These are phyloP conservation scores for Triplophysa yarkandensis DNA, from an alignment of 2,797 vertebrate species.

Conservation along the genomic window DNA sequence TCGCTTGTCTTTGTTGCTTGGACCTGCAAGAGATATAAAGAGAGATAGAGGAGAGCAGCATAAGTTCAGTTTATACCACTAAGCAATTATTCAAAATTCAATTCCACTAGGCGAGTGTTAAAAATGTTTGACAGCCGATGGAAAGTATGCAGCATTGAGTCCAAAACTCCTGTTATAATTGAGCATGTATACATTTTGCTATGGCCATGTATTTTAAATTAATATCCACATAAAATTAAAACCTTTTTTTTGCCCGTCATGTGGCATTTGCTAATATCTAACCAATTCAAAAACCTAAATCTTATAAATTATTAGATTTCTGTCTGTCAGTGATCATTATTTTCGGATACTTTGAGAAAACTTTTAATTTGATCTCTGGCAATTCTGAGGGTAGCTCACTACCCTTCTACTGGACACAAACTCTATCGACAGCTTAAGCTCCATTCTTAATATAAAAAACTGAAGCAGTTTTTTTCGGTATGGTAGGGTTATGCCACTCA, in stretches of 20 bases:
- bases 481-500: conserved; percentile 49
- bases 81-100: conserved; percentile 5
- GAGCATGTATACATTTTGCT: neutral
- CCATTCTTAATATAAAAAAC: conserved; percentile 56
- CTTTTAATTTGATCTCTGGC: conserved; percentile 40
- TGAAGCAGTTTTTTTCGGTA: conserved; percentile 48
- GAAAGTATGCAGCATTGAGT: no score
- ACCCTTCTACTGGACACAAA: conserved; percentile 37
- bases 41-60: conserved; percentile 3
- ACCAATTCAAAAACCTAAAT: no score
- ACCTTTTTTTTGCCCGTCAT: no score
- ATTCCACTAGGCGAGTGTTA: no score
- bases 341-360: conserved; percentile 27
- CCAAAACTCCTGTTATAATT: neutral
- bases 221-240: no score
- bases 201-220: conserved; percentile 3
- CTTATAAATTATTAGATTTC: no score
- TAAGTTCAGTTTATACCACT: neutral
- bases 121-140: no score
- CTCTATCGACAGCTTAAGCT: conserved; percentile 51
- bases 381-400: conserved; percentile 34
- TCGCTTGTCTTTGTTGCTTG: conserved; percentile 15
- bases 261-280: no score
- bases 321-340: no score
- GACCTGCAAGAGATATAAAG: conserved; percentile 23